Evolutionary conservation across 2,888 invertebrate species (phyloP), one percentile per base, ranked within the genome.

Genomic region (Ochropleura plecta): DNA sequence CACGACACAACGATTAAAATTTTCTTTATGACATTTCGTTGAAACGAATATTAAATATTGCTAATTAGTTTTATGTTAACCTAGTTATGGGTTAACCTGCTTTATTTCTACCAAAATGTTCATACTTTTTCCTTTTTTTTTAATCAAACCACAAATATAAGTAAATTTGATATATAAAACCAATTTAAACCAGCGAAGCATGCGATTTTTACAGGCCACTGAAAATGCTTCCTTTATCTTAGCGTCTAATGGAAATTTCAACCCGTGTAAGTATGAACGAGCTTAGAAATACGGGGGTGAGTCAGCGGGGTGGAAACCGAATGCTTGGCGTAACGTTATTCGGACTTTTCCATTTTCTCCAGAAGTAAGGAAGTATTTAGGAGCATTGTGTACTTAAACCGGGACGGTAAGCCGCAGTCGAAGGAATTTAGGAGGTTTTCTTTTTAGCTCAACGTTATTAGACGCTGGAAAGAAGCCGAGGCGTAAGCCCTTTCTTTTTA

Each of bases 171-270:
- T 68, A 71, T 63, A 70, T 69, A 55, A 65, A 66, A 64, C 70
- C 57, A 70, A 75, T 69, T 59, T 59, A 60, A 73, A 62, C 63
- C 82, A 86, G 70, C 73, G 73, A 60, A 76, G 87, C 68, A 75
- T 66, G 44, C 70, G 20, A 49, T 71, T 82, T 82, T 78, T 78
- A 77, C 75, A 78, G 73, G 46, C 79, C 87, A 79, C 71, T 79
- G 87, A 79, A 79, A 85, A 85, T 74, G 70, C 60, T 67, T 78
- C 67, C 68, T 85, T 85, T 86, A 87, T 87, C 80, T 85, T 73
- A 78, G 42, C 76, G 44, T 76, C 67, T 85, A 76, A 86, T 68
- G 87, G 77, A 85, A 84, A 78, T 81, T 79, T 85, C 75, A 76
- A 77, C 73, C 73, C 71, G 65, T 73, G 71, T 84, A 75, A 64